A percentile compares a stretch with the other conserved stretches of the same genome.
phyloP scores from a whole-genome alignment of 2,797 vertebrate species.

The Graptemys geographica region DNA sequence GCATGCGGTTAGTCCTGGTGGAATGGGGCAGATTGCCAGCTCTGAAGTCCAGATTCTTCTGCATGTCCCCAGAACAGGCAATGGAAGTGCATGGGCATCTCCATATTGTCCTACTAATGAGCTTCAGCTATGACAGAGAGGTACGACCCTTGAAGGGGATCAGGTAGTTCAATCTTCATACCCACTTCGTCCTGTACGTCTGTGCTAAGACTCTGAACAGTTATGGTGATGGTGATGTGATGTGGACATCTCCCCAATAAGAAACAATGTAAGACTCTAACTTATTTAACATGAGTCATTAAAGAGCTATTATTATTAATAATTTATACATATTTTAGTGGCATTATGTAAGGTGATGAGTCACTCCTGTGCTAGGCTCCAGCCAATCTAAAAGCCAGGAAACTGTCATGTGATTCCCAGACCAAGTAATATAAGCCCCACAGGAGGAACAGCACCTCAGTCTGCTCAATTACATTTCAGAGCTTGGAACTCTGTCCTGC shows the following conservation, averaged over 20 bases:
- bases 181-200: not conserved
- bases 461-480: not conserved
- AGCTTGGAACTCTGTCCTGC: not conserved
- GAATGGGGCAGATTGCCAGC: accelerated
- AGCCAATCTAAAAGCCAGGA: not conserved
- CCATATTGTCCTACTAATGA: accelerated
- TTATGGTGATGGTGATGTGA: not conserved
- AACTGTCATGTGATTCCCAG: not conserved
- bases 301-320: not conserved
- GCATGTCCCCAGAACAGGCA: not conserved
- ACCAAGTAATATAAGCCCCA: not conserved
- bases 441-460: not conserved
- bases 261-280: not conserved
- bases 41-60: not conserved
- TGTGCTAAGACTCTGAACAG: not conserved
- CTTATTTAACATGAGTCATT: not conserved
- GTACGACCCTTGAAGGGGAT: accelerated
- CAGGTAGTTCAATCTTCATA: not conserved
- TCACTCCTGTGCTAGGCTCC: not conserved
- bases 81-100: not conserved
- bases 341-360: not conserved
- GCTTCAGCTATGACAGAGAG: not conserved
- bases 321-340: not conserved
- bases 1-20: accelerated
- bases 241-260: not conserved